phyloP scores from a whole-genome alignment of 2,888 invertebrate genomes.

The Anorthoa munda region DNA sequence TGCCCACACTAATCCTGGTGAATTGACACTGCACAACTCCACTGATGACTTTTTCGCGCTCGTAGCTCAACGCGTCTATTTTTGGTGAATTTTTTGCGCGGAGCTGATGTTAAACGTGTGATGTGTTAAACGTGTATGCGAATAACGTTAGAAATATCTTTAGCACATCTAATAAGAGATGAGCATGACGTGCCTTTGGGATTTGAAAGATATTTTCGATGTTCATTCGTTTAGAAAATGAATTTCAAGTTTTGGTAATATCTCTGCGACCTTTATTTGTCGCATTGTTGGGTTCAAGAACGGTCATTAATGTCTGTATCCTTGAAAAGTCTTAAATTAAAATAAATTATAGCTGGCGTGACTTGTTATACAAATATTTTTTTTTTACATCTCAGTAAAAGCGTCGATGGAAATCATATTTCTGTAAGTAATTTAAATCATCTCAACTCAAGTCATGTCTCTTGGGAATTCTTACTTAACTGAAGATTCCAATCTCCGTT shows the following conservation, averaged over 20 bases:
- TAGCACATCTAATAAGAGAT: conserved; percentile 17
- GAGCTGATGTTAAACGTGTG: no score
- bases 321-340: conserved; percentile 43
- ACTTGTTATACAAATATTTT: conserved; percentile 7
- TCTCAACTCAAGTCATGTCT: background rate
- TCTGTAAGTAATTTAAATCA: conserved; percentile 10
- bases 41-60: no score
- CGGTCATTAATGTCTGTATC: conserved; percentile 30
- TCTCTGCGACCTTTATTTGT: conserved; percentile 35
- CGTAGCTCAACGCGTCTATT: no score
- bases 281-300: conserved; percentile 46
- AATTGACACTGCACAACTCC: no score
- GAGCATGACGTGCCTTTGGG: conserved; percentile 7
- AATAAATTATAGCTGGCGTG: conserved; percentile 6
- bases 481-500: conserved; percentile 9
- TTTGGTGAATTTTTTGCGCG: no score
- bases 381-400: conserved; percentile 4
- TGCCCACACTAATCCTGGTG: no score
- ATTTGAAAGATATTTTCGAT: conserved; percentile 40
- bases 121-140: no score
- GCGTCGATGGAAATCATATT: background rate
- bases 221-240: conserved; percentile 28
- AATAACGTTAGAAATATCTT: conserved; percentile 37
- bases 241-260: conserved; percentile 33
- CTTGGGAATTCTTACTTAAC: background rate